Conservation (phyloP, 37 sponge, comb jelly and placozoan genomes). For the Corticium candelabrum region DNA sequence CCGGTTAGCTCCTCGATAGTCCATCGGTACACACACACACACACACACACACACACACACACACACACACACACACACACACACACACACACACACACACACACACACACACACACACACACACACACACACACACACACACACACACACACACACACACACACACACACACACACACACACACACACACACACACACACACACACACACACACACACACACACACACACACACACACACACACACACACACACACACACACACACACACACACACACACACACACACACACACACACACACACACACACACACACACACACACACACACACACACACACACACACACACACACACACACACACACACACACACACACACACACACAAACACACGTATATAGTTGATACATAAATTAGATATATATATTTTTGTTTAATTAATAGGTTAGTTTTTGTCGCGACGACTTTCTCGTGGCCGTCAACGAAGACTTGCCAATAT, state of each 20-base stretch:
- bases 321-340: neutral
- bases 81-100: constrained; percentile 21
- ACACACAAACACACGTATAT: neutral
- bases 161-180: neutral
- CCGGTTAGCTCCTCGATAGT: neutral
- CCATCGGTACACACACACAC: neutral
- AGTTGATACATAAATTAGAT: neutral
- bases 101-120: constrained; percentile 3
- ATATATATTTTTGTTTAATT: no score
- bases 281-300: constrained; percentile 19
- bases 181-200: constrained; percentile 27
- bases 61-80: constrained; percentile 34
- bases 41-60: constrained; percentile 5
- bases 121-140: constrained; percentile 8
- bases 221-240: constrained; percentile 13
- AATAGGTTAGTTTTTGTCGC: no score
- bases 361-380: constrained; percentile 16
- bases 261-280: constrained; percentile 12
- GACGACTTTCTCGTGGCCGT: no score
- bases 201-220: constrained; percentile 13
- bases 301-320: constrained; percentile 21
- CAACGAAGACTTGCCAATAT: no score
- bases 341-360: neutral
- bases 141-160: constrained; percentile 14
- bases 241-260: constrained; percentile 12